Conservation (phyloP, 2,888 invertebrate species). For the Cephus sareptanus region DNA sequence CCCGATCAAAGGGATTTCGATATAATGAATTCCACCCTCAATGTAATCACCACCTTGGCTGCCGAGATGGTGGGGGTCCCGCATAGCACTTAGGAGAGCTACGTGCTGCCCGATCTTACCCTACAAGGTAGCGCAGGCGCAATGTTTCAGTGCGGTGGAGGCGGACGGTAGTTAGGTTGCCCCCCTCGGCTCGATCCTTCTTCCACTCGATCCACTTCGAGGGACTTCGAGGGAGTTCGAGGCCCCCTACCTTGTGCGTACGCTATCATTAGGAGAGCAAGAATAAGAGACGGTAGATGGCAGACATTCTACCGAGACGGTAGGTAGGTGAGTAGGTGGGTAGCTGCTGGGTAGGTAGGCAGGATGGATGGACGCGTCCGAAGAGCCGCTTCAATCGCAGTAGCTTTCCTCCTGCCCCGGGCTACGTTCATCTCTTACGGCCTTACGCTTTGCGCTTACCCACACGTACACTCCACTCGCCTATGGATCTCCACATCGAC, state of each 20-base stretch:
- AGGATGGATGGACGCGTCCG: constrained; percentile 46
- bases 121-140: constrained; percentile 52
- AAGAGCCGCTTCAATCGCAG: constrained; percentile 37
- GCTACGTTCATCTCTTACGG: constrained; percentile 40
- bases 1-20: constrained; percentile 46
- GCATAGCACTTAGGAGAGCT: constrained; percentile 30
- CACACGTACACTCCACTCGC: background rate
- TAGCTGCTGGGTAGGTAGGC: background rate
- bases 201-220: constrained; percentile 1
- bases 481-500: background rate
- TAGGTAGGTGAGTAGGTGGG: no score
- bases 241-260: constrained; percentile 30
- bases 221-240: background rate
- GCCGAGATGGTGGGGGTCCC: constrained; percentile 26
- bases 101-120: constrained; percentile 51
- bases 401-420: constrained; percentile 50
- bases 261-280: constrained; percentile 60
- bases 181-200: background rate
- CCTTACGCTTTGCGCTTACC: background rate
- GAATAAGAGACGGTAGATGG: constrained; percentile 48
- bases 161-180: constrained; percentile 45
- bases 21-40: constrained; percentile 62
- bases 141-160: constrained; percentile 49
- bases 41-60: constrained; percentile 52
- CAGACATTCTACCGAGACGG: no score